Evolutionary conservation across 1,140 invertebrate species (phyloP).

Genomic region (Aleiodes sp.): DNA sequence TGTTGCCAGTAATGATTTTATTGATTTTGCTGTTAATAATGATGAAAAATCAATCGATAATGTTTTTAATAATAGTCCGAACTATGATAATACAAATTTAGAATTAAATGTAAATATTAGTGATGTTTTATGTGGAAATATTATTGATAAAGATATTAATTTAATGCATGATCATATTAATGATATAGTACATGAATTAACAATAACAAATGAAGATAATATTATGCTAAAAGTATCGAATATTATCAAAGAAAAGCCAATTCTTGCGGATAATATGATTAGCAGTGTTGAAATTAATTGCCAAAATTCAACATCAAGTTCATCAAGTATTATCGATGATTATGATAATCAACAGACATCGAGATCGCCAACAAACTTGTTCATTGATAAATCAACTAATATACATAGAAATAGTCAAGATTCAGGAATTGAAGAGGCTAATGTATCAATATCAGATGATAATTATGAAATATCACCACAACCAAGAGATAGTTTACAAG

Average conservation of each 20-base stretch:
- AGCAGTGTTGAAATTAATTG: background rate
- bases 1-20: slow-evolving; percentile 40
- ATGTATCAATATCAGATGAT: slow-evolving; percentile 35
- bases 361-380: slow-evolving; percentile 34
- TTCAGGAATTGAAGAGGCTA: slow-evolving; percentile 41
- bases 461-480: slow-evolving; percentile 19
- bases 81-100: background rate
- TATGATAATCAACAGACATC: slow-evolving; percentile 33
- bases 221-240: background rate
- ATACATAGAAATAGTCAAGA: slow-evolving; percentile 43
- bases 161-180: background rate
- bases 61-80: slow-evolving; percentile 27
- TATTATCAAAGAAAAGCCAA: no score
- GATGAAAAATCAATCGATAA: no score
- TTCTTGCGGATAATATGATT: background rate
- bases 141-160: background rate
- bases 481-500: slow-evolving; percentile 40
- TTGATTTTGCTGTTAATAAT: slow-evolving; percentile 22
- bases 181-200: background rate
- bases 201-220: slow-evolving; percentile 31
- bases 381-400: slow-evolving; percentile 40
- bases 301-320: background rate
- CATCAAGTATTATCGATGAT: slow-evolving; percentile 20
- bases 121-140: background rate
- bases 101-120: background rate